phyloP scores from a whole-genome alignment of 2,113 vertebrate species.

The Rutilus rutilus region DNA sequence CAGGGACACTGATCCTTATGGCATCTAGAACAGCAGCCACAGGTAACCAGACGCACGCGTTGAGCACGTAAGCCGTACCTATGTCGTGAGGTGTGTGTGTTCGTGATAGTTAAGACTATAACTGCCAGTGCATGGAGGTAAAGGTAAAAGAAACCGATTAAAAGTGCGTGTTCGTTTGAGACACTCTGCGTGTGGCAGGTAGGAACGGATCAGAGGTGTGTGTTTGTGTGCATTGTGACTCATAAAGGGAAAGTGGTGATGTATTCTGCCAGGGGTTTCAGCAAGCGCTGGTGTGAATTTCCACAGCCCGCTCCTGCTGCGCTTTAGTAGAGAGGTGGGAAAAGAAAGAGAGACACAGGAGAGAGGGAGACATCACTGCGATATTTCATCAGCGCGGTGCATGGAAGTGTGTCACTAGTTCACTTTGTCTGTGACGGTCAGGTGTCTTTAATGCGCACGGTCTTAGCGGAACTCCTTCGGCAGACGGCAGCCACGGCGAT shows the following conservation, averaged over 20 bases:
- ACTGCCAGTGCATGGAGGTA: neutral
- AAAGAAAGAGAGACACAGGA: conserved; percentile 17
- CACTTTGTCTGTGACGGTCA: conserved; percentile 48
- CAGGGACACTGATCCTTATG: conserved; percentile 59
- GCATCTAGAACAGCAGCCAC: conserved; percentile 61
- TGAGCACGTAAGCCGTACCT: neutral
- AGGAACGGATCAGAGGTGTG: conserved; percentile 48
- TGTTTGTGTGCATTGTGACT: conserved; percentile 52
- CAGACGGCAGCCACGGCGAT: conserved; percentile 26
- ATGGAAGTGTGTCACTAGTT: conserved; percentile 51
- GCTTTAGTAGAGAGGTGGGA: conserved; percentile 31
- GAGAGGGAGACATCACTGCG: neutral
- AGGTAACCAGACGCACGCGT: conserved; percentile 51
- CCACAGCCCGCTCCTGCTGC: conserved; percentile 43
- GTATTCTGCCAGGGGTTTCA: conserved; percentile 51
- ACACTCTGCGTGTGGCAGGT: conserved; percentile 36
- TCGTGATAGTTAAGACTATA: neutral
- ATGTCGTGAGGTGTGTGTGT: neutral
- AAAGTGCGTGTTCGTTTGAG: neutral
- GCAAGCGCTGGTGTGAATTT: conserved; percentile 44
- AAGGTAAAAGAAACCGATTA: neutral
- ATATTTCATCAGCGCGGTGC: conserved; percentile 30
- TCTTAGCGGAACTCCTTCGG: conserved; percentile 26
- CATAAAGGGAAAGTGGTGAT: conserved; percentile 59
- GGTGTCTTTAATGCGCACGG: conserved; percentile 46